Percentiles rank a stretch among this genome's conserved stretches.
These are phyloP conservation scores for Dipodomys ordii DNA, from an alignment of 2,113 vertebrate species.

Conservation along the genomic window DNA sequence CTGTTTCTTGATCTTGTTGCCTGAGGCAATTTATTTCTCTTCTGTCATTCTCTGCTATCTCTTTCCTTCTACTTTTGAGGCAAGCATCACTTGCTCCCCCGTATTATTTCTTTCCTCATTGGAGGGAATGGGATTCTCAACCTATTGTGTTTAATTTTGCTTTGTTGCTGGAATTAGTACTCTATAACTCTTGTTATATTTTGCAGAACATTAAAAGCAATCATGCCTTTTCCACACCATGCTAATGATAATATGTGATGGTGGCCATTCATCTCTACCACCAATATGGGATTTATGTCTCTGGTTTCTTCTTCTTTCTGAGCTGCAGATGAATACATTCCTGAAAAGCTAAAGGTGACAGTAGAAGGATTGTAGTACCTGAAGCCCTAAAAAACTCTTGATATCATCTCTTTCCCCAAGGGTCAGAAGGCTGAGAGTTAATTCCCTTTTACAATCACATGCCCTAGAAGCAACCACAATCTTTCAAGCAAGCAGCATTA, in stretches of 20 bases:
- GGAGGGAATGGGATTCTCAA: slow-evolving; percentile 3
- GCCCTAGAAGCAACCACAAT: slow-evolving; percentile 2
- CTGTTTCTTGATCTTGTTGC: not conserved
- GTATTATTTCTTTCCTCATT: slow-evolving; percentile 31
- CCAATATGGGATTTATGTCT: not conserved
- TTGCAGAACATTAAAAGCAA: slow-evolving; percentile 23
- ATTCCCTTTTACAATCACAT: slow-evolving; percentile 54
- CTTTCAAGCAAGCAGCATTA: slow-evolving; percentile 41
- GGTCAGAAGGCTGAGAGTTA: slow-evolving; percentile 47
- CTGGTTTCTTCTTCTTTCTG: not conserved
- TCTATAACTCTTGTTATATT: not conserved
- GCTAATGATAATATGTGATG: not conserved
- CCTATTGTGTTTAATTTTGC: slow-evolving; percentile 46
- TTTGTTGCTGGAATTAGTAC: slow-evolving; percentile 32
- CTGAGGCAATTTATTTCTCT: not conserved
- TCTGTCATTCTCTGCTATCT: not conserved
- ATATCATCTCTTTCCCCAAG: not conserved
- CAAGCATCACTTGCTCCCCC: not conserved
- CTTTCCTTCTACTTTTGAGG: not conserved
- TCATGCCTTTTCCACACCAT: not conserved
- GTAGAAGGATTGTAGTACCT: not conserved
- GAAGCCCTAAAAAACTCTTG: not conserved
- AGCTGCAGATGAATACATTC: not conserved
- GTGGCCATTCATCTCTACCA: not conserved
- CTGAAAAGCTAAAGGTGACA: not conserved